Base-by-base conservation (phyloP, 2,888 invertebrate genomes). In the Eilema depressum region DNA sequence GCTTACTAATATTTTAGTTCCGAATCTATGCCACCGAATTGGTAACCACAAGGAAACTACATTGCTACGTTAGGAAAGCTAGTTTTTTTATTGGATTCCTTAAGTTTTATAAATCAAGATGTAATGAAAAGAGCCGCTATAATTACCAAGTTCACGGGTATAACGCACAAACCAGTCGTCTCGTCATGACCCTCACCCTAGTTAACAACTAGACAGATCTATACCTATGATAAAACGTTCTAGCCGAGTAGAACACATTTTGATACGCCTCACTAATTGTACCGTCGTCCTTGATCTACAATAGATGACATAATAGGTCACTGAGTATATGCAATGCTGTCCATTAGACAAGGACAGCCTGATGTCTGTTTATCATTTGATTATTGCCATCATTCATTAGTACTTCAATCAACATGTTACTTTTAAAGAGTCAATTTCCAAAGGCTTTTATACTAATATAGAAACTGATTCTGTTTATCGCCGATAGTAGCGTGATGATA, bases 261-360 rank as follows among this genome's bases (percentile, higher is more conserved):
- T 76, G 76, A 77, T 70, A 80, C 81, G 70, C 82, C 77, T 78
- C 80, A 85, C 79, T 86, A 85, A 86, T 86, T 82, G 84, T 75
- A 75, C 64, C 69, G 75, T 66, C 81, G 85, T 81, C 87, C 87
- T 87, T 87, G 87, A 81, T 85, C 80, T 74, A 84, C 81, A 84
- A 82, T 84, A 79, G 78, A 82, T 81, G 82, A 82, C 73, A 83
- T 83, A 81, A 83, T 80, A 73, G 83, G 80, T 76, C 80, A 79
- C 68, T 70, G 60, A 73, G 81, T 81, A 81, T 78, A 74, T 81
- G 75, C 75, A 72, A 69, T 63, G 25, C 14, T 33, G 72, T 69
- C 47, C 61, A 63, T 69, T 72, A 66, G 53, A 60, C 72, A 72
- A 72, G 69, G 63, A 63, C 63, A 68, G 66, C 26, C 17, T 53